A percentile compares a stretch with the other conserved stretches of the same genome.
These are phyloP conservation scores for Lineus longissimus DNA, from an alignment of 1,140 invertebrate species.

Conservation along the genomic window DNA sequence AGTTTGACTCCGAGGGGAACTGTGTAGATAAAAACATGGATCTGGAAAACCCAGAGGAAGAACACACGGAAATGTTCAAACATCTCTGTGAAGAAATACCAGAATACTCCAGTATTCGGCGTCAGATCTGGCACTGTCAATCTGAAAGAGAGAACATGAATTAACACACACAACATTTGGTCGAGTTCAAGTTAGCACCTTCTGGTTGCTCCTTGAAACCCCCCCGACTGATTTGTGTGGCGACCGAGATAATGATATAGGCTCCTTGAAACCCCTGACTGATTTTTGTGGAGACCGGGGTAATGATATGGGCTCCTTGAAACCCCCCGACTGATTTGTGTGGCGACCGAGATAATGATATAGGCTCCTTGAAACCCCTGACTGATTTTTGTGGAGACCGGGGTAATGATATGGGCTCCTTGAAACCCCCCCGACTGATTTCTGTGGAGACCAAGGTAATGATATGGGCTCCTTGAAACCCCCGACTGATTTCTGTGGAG, in stretches of 20 bases:
- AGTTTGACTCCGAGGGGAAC: slow-evolving; percentile 83
- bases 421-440: too few relatives aligned
- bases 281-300: background rate
- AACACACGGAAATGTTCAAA: slow-evolving; percentile 96
- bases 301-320: background rate
- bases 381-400: too few relatives aligned
- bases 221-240: too few relatives aligned
- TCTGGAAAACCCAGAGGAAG: slow-evolving; percentile 94
- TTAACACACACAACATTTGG: slow-evolving; percentile 1
- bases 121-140: slow-evolving; percentile 81
- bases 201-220: too few relatives aligned
- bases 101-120: slow-evolving; percentile 96
- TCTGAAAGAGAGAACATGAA: too few relatives aligned
- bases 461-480: too few relatives aligned
- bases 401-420: too few relatives aligned
- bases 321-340: background rate
- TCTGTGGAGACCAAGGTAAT: too few relatives aligned
- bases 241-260: background rate
- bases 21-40: slow-evolving; percentile 90
- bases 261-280: background rate
- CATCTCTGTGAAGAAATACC: slow-evolving; percentile 99
- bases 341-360: background rate
- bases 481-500: too few relatives aligned
- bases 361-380: too few relatives aligned
- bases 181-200: too few relatives aligned